Evolutionary conservation across 2,888 invertebrate genomes (phyloP).

Genomic region (Drosophila subquinaria): DNA sequence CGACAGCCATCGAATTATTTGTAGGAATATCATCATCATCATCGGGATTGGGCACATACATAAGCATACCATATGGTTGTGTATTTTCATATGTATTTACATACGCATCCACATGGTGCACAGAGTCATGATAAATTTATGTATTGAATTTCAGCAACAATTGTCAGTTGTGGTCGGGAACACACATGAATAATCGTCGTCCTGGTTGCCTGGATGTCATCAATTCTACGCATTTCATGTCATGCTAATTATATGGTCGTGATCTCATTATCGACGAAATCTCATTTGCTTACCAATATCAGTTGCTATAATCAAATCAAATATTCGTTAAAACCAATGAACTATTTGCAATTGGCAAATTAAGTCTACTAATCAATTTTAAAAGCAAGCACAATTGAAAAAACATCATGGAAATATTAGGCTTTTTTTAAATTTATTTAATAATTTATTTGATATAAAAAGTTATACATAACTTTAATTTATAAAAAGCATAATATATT

Average conservation of each 20-base stretch:
- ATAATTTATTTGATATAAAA: too few relatives aligned
- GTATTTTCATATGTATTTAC: slow-evolving; percentile 4
- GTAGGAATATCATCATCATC: slow-evolving; percentile 8
- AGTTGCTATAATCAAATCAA: neutral
- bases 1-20: slow-evolving; percentile 6
- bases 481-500: too few relatives aligned
- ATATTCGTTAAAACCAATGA: neutral
- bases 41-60: slow-evolving; percentile 24
- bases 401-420: too few relatives aligned
- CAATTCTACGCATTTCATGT: neutral
- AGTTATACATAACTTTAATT: too few relatives aligned
- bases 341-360: too few relatives aligned
- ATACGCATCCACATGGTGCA: slow-evolving; percentile 5
- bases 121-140: slow-evolving; percentile 13
- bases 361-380: too few relatives aligned
- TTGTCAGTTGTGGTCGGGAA: slow-evolving; percentile 28
- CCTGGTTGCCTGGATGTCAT: slow-evolving; percentile 6
- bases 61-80: neutral
- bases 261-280: slow-evolving; percentile 5
- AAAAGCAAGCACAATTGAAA: too few relatives aligned
- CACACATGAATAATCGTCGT: slow-evolving; percentile 39
- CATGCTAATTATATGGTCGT: slow-evolving; percentile 5
- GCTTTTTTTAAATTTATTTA: too few relatives aligned
- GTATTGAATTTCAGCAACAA: slow-evolving; percentile 58
- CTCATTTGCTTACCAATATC: neutral